Evolutionary conservation across 1,140 invertebrate species (phyloP).

Genomic region (Drosophila murphyi): DNA sequence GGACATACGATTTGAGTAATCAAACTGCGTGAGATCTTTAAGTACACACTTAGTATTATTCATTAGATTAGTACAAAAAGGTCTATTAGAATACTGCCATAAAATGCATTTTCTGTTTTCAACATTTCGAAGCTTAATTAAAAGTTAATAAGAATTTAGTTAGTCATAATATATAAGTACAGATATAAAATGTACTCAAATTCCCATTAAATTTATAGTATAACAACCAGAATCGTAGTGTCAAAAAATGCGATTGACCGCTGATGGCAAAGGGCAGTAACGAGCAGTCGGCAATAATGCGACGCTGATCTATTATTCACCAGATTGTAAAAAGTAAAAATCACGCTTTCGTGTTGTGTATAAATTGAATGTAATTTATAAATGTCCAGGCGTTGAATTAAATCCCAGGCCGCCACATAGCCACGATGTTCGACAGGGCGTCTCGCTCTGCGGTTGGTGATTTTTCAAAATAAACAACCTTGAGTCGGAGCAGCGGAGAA

Average conservation of each 20-base stretch:
- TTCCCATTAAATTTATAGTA: no score
- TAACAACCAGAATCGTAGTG: neutral
- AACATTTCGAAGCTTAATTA: no score
- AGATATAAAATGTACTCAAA: no score
- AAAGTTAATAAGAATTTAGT: no score
- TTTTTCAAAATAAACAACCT: conserved; percentile 83
- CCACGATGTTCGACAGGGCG: conserved; percentile 47
- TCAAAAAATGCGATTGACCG: conserved; percentile 11
- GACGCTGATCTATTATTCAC: conserved; percentile 82
- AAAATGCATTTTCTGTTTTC: no score
- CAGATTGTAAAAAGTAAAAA: conserved; percentile 82
- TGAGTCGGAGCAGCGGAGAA: conserved; percentile 53
- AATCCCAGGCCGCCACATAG: conserved; percentile 71
- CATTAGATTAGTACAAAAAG: neutral
- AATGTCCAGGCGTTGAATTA: conserved; percentile 80
- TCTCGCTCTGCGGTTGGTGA: conserved; percentile 62
- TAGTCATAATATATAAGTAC: no score
- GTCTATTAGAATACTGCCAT: neutral
- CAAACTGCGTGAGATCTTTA: neutral
- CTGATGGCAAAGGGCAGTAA: conserved; percentile 36
- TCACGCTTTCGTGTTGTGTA: conserved; percentile 82
- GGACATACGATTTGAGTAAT: neutral
- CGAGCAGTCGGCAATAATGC: conserved; percentile 58
- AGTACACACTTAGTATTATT: neutral
- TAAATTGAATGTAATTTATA: conserved; percentile 83